Base-by-base conservation (phyloP, 2,113 vertebrate genomes). In the Suncus etruscus region DNA sequence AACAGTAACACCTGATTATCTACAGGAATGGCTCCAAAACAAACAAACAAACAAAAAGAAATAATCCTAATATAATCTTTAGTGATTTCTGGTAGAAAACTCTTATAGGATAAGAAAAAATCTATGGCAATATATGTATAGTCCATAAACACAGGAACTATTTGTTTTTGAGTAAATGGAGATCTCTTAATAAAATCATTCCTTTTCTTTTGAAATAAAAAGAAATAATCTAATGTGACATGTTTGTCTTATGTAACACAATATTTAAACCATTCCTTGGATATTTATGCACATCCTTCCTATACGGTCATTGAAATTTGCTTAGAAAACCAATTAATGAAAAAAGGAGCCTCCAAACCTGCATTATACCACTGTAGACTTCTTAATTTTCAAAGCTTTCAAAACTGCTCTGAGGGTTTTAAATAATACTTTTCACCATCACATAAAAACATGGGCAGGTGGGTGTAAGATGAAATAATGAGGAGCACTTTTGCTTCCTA, bases 161-260 rank as follows among this genome's bases (percentile, higher is more conserved):
- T 85, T 69, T 89, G 63, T 81, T 63, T 82, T 68, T 77, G 85
- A 79, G 83, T n/a, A 87, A 78, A 45, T 1, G 69, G 58, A 78
- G 58, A 89, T 81, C 8, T 14, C 32, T 66, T 75, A 50, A 50
- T 66, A 47, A 61, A 15, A 22, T 61, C 58, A 31, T 78, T 73
- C 89, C 10, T 16, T 14, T 91, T 29, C n/a, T 50, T 29, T 16
- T 77, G n/a, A 29, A 79, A 83, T 39, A 39, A 39, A 39, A 39
- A 74, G 69, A 82, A 95, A 91, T 66, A 1, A 86, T 69, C 14
- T 20, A 70, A 66, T 68, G 58, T 45, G 25, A 7, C 68, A 0
- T 27, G 0, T 85, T 79, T 94, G 66, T 6, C 8, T 10, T 22
- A 58, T 51, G 84, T 48, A 50, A 50, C 58, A 75, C 72, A 65